Conservation (phyloP, 2,113 vertebrate species). For the Laticauda colubrina region DNA sequence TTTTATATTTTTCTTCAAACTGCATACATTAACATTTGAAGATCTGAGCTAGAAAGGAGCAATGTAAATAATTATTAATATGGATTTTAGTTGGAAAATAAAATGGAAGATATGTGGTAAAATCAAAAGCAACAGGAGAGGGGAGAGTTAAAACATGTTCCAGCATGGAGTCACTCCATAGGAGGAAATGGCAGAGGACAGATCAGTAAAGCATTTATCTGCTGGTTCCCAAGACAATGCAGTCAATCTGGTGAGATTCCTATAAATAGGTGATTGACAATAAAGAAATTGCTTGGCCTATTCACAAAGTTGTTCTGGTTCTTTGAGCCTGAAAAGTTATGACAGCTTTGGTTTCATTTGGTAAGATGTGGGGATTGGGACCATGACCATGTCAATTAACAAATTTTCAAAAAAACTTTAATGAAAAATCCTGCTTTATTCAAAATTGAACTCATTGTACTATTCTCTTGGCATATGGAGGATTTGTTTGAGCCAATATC, state of each 20-base stretch:
- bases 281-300: neutral
- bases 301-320: neutral
- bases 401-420: neutral
- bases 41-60: slow-evolving; percentile 42
- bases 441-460: neutral
- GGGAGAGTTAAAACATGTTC: neutral
- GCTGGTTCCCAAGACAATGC: neutral
- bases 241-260: neutral
- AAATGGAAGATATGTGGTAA: slow-evolving; percentile 25
- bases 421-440: neutral
- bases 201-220: neutral
- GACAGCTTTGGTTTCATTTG: slow-evolving; percentile 36
- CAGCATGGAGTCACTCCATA: neutral
- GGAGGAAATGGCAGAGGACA: neutral
- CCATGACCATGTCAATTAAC: neutral
- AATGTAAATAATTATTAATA: slow-evolving; percentile 31
- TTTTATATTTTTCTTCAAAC: neutral
- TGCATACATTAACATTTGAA: slow-evolving; percentile 35
- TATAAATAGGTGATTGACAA: neutral
- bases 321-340: neutral
- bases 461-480: slow-evolving; percentile 28
- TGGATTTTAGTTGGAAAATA: slow-evolving; percentile 37
- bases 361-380: neutral
- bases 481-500: slow-evolving; percentile 17
- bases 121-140: neutral